Base-by-base conservation (phyloP, 2,113 vertebrate species). In the Protomyctophum bolini region DNA sequence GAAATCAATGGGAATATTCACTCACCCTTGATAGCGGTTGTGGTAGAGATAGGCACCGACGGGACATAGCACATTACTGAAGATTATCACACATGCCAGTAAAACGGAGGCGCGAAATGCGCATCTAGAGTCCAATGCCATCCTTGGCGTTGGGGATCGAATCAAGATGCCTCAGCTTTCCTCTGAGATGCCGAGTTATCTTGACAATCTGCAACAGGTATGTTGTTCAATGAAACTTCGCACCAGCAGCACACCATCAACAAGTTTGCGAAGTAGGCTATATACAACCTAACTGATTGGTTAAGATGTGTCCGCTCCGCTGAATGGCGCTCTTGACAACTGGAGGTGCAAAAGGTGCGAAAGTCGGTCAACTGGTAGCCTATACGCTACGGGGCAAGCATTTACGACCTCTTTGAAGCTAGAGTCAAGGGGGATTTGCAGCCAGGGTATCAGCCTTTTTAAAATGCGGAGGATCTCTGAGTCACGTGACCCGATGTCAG, bases 1-100 rank as follows among this genome's bases (percentile, higher is more conserved):
- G 1, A 66, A 76, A 83, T 68, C 58, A 87, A 77, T 75, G 68
- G 59, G 68, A 54, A 66, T 76, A 45, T 84, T 72, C 65, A 92
- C 93, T 94, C 89, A 94, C 93, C 93, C 93, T 67, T 74, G 81
- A 68, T 94, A 94, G 80, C 92, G 93, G 88, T 92, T 93, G 88
- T 87, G 92, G 84, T 94, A 94, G 50, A 91, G 90, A 63, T 70
- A 79, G 55, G 84, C 87, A 63, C 69, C 56, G 66, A 80, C 87
- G 56, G 85, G 77, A 91, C 83, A 74, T 75, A 71, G 73, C 81
- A 80, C 66, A 45, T 70, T 80, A n/a, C 80, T 77, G 79, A 67
- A 88, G 83, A 92, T 87, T 64, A 92, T 85, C 85, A 82, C 83
- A 79, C 72, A 86, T 8, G 70, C 66, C 81, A 92, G 86, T 46